Percentiles rank a stretch among this genome's conserved stretches.
Evolutionary conservation across 2,888 invertebrate genomes (phyloP).

Genomic region (Caenorhabditis parvicauda): DNA sequence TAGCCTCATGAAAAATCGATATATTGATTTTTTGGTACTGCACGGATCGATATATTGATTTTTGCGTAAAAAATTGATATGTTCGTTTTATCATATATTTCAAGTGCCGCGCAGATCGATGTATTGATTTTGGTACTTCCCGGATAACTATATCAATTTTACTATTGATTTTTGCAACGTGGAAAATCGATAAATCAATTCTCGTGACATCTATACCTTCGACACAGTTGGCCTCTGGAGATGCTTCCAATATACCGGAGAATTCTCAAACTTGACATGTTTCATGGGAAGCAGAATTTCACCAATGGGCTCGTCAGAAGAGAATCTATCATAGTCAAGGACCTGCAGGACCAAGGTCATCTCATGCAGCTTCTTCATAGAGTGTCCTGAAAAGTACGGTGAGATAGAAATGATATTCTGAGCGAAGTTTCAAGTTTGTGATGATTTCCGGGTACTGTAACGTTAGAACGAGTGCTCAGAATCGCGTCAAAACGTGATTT

Average conservation of each 20-base stretch:
- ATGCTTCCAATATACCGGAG: conserved; percentile 62
- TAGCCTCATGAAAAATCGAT: not conserved
- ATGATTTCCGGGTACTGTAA: no score
- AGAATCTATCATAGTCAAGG: conserved; percentile 62
- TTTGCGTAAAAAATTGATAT: no score
- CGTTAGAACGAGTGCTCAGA: no score
- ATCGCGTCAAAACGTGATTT: no score
- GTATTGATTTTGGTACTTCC: no score
- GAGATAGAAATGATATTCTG: no score
- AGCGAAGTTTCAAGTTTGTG: no score
- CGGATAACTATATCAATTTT: not conserved
- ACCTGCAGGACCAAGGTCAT: conserved; percentile 60
- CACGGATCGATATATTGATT: no score
- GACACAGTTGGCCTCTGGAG: conserved; percentile 58
- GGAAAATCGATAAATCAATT: not conserved
- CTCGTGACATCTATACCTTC: conserved; percentile 31
- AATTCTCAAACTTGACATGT: conserved; percentile 59
- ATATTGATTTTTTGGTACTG: no score
- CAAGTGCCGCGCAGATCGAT: no score
- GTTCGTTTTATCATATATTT: no score
- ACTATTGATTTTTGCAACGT: not conserved
- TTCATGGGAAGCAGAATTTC: conserved; percentile 59
- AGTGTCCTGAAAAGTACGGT: conserved; percentile 60
- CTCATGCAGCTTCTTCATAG: conserved; percentile 59
- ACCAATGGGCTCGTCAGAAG: conserved; percentile 61